phyloP scores from a whole-genome alignment of 2,888 invertebrate genomes.

The Oasisia sp. region DNA sequence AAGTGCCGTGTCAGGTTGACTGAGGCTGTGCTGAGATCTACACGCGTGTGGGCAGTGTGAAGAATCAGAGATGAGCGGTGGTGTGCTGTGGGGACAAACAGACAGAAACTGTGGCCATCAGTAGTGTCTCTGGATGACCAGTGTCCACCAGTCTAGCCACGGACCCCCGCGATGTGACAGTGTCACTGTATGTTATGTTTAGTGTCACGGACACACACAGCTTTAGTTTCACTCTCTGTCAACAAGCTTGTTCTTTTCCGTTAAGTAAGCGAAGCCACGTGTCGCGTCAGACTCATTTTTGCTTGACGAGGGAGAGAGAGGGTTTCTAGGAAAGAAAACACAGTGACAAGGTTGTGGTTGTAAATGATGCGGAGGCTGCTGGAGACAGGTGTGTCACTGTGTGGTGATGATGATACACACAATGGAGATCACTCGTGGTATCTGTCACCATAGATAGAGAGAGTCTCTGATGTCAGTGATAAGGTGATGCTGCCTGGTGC shows the following conservation, averaged over 20 bases:
- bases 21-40: not conserved
- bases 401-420: not conserved
- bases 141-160: not conserved
- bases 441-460: not conserved
- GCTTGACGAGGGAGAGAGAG: not conserved
- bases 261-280: not conserved
- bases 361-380: not conserved
- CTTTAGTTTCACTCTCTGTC: not conserved
- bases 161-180: not conserved
- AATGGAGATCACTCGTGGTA: not conserved
- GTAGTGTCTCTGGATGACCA: not conserved
- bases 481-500: not conserved
- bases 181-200: not conserved
- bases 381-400: not conserved
- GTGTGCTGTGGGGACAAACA: too few relatives aligned
- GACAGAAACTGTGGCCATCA: not conserved
- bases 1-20: not conserved
- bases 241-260: not conserved
- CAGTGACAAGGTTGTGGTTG: not conserved
- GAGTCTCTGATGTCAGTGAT: not conserved
- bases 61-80: too few relatives aligned
- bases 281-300: not conserved
- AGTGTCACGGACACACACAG: not conserved
- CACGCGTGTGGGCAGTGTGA: too few relatives aligned
- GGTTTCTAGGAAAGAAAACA: not conserved